Evolutionary conservation across 2,888 invertebrate genomes (phyloP).

Genomic region (Ennomos quercinarius): DNA sequence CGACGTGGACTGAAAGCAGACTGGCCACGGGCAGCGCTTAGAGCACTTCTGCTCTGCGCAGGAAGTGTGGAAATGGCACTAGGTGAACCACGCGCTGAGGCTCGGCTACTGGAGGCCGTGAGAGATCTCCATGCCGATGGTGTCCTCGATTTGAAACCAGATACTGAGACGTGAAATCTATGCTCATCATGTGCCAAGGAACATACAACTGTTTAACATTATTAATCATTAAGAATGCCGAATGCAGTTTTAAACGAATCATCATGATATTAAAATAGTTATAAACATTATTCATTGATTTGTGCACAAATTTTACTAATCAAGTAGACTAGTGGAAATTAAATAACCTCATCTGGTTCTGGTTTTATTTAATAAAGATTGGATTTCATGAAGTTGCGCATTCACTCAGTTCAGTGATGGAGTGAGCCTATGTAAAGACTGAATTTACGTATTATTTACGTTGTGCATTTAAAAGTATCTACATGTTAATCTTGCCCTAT

Average conservation of each 20-base stretch:
- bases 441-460: constrained; percentile 75
- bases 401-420: constrained; percentile 43
- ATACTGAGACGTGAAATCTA: constrained; percentile 64
- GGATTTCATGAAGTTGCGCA: constrained; percentile 54
- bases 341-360: not conserved
- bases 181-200: constrained; percentile 60
- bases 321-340: not conserved
- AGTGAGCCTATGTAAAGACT: constrained; percentile 80
- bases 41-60: constrained; percentile 91
- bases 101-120: constrained; percentile 90
- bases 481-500: constrained; percentile 28
- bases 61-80: constrained; percentile 93
- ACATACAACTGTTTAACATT: constrained; percentile 50
- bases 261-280: constrained; percentile 8
- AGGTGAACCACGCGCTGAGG: constrained; percentile 91
- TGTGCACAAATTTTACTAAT: constrained; percentile 15
- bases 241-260: constrained; percentile 35
- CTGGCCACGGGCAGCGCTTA: constrained; percentile 89
- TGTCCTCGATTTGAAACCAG: constrained; percentile 84
- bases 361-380: constrained; percentile 43
- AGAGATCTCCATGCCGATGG: constrained; percentile 90
- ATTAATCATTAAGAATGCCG: constrained; percentile 58
- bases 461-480: constrained; percentile 52
- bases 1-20: constrained; percentile 83
- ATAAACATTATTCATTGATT: constrained; percentile 3